Conservation (phyloP, 2,888 invertebrate species). For the Epinotia ramella region DNA sequence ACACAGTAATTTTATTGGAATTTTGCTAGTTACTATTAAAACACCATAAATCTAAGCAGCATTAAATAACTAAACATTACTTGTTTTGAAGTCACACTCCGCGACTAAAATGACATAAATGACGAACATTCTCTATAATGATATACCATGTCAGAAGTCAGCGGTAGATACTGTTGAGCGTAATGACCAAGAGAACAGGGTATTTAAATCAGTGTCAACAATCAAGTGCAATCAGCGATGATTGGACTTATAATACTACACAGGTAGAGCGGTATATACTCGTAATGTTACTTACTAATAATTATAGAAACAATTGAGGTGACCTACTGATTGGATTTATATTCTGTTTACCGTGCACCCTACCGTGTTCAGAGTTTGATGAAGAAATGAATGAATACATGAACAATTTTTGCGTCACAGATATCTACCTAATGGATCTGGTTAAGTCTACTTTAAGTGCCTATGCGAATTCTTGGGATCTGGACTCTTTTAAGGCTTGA, state of each 20-base stretch:
- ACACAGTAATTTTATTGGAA: background rate
- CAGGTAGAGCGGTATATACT: conserved; percentile 2
- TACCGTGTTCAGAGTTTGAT: background rate
- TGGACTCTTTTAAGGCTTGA: too few species aligned
- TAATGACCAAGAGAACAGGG: conserved; percentile 27
- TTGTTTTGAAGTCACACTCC: conserved; percentile 14
- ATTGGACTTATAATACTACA: conserved; percentile 25
- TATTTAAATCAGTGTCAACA: conserved; percentile 34
- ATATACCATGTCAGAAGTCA: background rate
- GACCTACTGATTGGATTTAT: background rate
- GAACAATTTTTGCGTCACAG: background rate
- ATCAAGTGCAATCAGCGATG: conserved; percentile 36
- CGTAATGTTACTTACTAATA: conserved; percentile 1
- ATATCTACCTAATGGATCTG: background rate
- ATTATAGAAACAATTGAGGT: background rate
- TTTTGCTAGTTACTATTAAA: background rate
- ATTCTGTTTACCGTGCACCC: background rate
- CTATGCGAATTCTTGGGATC: too few species aligned
- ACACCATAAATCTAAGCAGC: conserved; percentile 5
- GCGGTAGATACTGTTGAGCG: background rate
- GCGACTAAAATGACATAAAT: conserved; percentile 3
- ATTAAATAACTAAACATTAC: conserved; percentile 23
- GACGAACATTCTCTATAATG: background rate
- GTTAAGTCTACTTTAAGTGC: too few species aligned
- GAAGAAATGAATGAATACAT: background rate